Conservation (phyloP, 2,888 invertebrate species). For the Plebejus anna region DNA sequence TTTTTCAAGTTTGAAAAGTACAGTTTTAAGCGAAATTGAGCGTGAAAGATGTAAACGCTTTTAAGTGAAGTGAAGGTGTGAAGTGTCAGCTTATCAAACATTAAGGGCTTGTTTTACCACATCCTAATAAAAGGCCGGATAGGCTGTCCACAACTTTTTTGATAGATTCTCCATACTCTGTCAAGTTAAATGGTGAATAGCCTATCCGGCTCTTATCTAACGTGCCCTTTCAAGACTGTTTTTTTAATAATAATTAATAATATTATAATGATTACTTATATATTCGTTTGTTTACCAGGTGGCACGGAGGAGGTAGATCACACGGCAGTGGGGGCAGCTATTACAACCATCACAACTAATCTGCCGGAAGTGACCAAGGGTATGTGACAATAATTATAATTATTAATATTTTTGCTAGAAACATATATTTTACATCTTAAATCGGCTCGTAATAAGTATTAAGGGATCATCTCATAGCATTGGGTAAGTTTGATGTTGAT, state of each 20-base stretch:
- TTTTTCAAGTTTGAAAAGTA: no score
- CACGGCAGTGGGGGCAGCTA: conserved; percentile 97
- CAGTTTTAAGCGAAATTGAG: no score
- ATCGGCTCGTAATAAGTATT: background rate
- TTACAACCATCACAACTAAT: conserved; percentile 97
- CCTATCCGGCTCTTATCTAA: no score
- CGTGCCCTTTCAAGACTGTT: background rate
- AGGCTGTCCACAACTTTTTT: no score
- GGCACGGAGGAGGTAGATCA: conserved; percentile 95
- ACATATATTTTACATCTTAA: background rate
- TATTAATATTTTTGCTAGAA: no score
- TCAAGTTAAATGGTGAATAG: no score
- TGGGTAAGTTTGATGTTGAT: background rate
- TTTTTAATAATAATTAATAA: background rate
- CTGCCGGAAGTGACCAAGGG: conserved; percentile 97
- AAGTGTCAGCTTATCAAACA: no score
- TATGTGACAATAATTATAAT: conserved; percentile 33
- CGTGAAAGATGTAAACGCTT: no score
- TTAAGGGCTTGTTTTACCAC: no score
- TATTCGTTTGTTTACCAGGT: conserved; percentile 55
- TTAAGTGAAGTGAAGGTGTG: no score
- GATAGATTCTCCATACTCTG: no score
- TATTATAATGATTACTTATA: background rate
- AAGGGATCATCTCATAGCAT: background rate
- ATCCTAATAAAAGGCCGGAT: no score